phyloP scores from a whole-genome alignment of 2,888 invertebrate genomes.

The Cataglyphis livida region DNA sequence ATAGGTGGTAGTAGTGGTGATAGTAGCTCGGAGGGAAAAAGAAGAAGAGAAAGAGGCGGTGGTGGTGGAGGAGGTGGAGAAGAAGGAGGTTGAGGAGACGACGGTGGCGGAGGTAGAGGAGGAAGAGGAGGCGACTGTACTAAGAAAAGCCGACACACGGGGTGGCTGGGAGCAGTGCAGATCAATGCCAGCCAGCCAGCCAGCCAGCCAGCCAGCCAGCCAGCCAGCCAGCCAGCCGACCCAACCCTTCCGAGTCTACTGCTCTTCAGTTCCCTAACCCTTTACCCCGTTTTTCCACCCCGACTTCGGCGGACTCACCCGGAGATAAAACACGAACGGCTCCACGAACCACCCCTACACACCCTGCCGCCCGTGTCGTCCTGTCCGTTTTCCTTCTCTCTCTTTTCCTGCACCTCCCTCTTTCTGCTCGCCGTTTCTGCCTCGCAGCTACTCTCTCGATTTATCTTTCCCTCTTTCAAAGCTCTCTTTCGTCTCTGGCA shows the following conservation, averaged over 20 bases:
- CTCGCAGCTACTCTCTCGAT: conserved; percentile 50
- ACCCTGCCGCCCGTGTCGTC: conserved; percentile 53
- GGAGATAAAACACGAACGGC: conserved; percentile 80
- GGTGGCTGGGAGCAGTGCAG: conserved; percentile 76
- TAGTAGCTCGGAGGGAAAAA: conserved; percentile 73
- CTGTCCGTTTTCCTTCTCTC: conserved; percentile 37
- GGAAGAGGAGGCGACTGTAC: conserved; percentile 73
- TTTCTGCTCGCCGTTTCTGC: conserved; percentile 34
- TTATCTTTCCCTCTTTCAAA: conserved; percentile 54
- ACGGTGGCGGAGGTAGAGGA: conserved; percentile 54
- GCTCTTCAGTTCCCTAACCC: conserved; percentile 78
- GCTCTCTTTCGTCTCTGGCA: conserved; percentile 64
- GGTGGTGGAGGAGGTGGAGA: conserved; percentile 66
- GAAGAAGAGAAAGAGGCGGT: conserved; percentile 69
- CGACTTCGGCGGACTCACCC: conserved; percentile 75
- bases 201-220: conserved; percentile 68
- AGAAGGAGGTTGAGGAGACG: conserved; percentile 67
- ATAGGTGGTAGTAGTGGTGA: conserved; percentile 66
- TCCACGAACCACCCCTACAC: conserved; percentile 69
- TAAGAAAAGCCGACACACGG: conserved; percentile 81
- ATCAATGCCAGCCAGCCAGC: conserved; percentile 77
- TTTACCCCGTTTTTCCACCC: conserved; percentile 74
- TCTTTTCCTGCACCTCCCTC: conserved; percentile 20
- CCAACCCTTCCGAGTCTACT: conserved; percentile 77
- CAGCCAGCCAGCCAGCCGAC: conserved; percentile 72